Evolutionary conservation across 2,113 vertebrate species (phyloP).

Genomic region (Martes martes): DNA sequence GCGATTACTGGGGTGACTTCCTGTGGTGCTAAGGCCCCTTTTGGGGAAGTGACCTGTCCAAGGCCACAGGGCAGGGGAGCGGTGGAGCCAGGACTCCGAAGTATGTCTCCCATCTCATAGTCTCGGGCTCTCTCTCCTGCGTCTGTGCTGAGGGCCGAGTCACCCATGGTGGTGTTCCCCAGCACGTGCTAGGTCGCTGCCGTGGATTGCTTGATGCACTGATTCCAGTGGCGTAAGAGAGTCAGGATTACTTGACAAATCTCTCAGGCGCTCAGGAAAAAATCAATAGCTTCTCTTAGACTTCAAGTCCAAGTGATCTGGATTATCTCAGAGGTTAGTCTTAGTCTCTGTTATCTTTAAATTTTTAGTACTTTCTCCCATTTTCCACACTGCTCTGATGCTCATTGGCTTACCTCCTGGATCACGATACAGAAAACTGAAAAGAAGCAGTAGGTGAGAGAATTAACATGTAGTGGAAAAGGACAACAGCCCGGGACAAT

Average conservation of each 20-base stretch:
- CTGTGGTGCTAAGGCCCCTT: not conserved
- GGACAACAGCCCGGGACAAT: not conserved
- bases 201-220: not conserved
- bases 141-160: not conserved
- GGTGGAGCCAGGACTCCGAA: not conserved
- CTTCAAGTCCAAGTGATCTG: not conserved
- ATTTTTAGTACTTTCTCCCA: not conserved
- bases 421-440: not conserved
- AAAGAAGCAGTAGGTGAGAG: not conserved
- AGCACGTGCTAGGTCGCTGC: not conserved
- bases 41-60: not conserved
- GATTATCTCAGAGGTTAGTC: not conserved
- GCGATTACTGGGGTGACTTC: not conserved
- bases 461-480: not conserved
- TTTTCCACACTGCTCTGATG: not conserved
- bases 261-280: not conserved
- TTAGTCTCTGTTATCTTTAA: not conserved
- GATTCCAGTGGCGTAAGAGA: not conserved
- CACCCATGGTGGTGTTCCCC: not conserved
- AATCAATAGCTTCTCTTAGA: not conserved
- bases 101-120: not conserved
- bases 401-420: not conserved
- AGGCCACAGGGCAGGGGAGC: not conserved
- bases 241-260: not conserved
- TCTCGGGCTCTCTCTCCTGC: not conserved